Evolutionary conservation across 2,113 vertebrate species (phyloP).

Genomic region (Antennarius striatus): DNA sequence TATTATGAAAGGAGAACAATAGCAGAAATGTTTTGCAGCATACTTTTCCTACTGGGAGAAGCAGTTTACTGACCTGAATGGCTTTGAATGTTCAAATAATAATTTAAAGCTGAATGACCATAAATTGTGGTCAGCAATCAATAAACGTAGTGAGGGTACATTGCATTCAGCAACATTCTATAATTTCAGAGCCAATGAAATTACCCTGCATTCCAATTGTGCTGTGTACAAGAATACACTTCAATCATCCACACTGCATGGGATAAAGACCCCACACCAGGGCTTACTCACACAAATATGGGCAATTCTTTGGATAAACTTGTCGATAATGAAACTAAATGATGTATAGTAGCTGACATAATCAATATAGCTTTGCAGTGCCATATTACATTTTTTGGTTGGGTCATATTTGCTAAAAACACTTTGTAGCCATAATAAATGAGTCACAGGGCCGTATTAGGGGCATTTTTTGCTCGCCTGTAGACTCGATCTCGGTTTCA

Average conservation of each 20-base stretch:
- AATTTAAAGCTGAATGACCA: conserved; percentile 35
- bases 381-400: conserved; percentile 32
- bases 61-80: conserved; percentile 31
- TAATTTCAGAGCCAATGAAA: conserved; percentile 35
- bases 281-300: conserved; percentile 34
- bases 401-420: conserved; percentile 22
- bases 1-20: conserved; percentile 8
- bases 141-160: conserved; percentile 39
- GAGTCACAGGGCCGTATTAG: conserved; percentile 37
- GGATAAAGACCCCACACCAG: conserved; percentile 50
- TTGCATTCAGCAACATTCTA: conserved; percentile 22
- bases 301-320: conserved; percentile 49
- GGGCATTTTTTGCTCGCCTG: conserved; percentile 15
- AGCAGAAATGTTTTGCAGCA: conserved; percentile 13
- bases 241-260: conserved; percentile 42
- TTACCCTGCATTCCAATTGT: conserved; percentile 1
- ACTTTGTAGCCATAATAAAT: conserved; percentile 46
- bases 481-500: conserved; percentile 47
- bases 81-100: conserved; percentile 34
- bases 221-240: conserved; percentile 31
- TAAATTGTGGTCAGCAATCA: conserved; percentile 60
- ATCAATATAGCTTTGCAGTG: conserved; percentile 48
- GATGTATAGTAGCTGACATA: conserved; percentile 45
- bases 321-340: conserved; percentile 58
- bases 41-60: conserved; percentile 16